A percentile compares a stretch with the other conserved stretches of the same genome.
These are phyloP conservation scores for Acromyrmex echinatior DNA, from an alignment of 1,140 invertebrate species.

Conservation along the genomic window DNA sequence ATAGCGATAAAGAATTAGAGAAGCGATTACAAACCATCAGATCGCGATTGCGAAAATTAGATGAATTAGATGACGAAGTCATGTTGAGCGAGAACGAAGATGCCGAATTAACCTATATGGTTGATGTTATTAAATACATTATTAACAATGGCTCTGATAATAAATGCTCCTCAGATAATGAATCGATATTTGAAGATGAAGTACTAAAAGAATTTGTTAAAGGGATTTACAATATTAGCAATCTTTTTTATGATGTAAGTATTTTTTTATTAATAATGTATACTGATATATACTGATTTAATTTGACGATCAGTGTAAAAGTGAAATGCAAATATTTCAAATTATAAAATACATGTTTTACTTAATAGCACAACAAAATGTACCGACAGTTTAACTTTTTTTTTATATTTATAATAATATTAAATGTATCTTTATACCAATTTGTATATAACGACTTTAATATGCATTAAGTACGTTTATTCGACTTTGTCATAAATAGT, in stretches of 20 bases:
- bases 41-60: constrained; percentile 65
- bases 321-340: no score
- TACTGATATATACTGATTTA: no score
- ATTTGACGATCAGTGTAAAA: background rate
- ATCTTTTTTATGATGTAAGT: constrained; percentile 86
- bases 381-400: no score
- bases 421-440: no score
- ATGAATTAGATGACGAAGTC: constrained; percentile 76
- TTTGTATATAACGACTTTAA: no score
- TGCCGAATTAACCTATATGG: constrained; percentile 82
- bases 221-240: constrained; percentile 84
- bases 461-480: no score
- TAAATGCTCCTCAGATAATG: constrained; percentile 72
- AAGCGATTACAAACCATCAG: constrained; percentile 75
- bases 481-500: no score
- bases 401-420: no score
- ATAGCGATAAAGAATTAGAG: constrained; percentile 81
- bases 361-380: no score
- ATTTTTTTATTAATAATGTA: background rate
- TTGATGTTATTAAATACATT: constrained; percentile 85
- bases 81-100: constrained; percentile 50
- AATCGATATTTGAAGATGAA: constrained; percentile 82
- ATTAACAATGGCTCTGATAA: constrained; percentile 82
- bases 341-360: no score
- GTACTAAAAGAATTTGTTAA: constrained; percentile 85